Conservation (phyloP, 2,113 vertebrate genomes). For the Trogon surrucura region DNA sequence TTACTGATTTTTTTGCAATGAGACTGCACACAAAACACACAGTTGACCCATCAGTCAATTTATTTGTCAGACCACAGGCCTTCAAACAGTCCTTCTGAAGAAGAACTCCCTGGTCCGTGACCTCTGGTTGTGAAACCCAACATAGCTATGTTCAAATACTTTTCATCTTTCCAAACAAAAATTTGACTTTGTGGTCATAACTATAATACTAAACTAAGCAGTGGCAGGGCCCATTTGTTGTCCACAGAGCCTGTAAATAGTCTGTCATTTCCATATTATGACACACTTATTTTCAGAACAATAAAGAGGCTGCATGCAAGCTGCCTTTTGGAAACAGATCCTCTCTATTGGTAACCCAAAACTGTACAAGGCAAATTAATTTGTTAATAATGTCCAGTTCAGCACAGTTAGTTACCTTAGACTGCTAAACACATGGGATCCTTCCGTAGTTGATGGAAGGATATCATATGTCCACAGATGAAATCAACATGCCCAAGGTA, state of each 20-base stretch:
- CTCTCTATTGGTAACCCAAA: background rate
- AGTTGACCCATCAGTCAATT: background rate
- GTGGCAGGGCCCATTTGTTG: background rate
- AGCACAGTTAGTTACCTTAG: background rate
- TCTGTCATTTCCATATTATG: background rate
- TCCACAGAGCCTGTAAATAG: background rate
- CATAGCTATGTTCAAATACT: background rate
- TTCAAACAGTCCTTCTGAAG: background rate
- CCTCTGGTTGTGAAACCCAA: background rate
- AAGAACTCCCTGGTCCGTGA: background rate
- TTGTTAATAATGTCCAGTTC: background rate
- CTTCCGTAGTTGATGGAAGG: background rate
- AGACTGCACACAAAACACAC: background rate
- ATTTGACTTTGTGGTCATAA: rapidly evolving
- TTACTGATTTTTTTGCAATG: background rate
- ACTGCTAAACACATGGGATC: background rate
- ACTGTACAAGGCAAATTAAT: background rate
- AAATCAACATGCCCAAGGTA: background rate
- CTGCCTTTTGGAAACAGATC: background rate
- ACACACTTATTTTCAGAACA: background rate
- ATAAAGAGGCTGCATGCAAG: background rate
- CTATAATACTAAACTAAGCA: background rate
- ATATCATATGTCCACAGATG: background rate
- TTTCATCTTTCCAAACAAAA: background rate
- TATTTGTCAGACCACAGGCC: background rate